Conservation (phyloP, 2,888 invertebrate genomes). For the Seladonia tumulorum region DNA sequence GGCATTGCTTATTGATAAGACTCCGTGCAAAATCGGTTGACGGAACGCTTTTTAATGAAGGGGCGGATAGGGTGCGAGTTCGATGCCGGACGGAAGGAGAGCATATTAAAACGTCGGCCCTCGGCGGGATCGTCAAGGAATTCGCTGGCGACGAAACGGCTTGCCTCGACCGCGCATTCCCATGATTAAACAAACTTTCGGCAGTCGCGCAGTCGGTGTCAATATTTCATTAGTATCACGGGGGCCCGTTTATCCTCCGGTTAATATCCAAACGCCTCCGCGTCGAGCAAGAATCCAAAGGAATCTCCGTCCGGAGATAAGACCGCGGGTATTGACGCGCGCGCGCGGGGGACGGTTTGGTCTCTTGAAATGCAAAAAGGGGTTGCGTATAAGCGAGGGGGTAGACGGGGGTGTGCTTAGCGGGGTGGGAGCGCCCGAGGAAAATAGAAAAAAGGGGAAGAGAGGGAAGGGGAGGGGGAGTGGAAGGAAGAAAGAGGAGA, state of each 20-base stretch:
- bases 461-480: not conserved
- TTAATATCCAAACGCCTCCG: constrained; percentile 68
- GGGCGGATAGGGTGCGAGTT: not conserved
- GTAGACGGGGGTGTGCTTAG: constrained; percentile 35
- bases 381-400: constrained; percentile 59
- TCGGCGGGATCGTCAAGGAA: constrained; percentile 22
- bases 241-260: constrained; percentile 65
- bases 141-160: constrained; percentile 56
- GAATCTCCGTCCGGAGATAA: constrained; percentile 56
- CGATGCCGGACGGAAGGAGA: not conserved
- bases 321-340: constrained; percentile 64
- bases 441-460: constrained; percentile 50
- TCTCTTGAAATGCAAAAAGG: constrained; percentile 75
- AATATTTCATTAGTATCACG: constrained; percentile 69
- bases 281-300: constrained; percentile 63
- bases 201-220: constrained; percentile 53
- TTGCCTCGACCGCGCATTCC: constrained; percentile 39
- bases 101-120: constrained; percentile 8
- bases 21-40: not conserved
- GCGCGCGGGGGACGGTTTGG: constrained; percentile 13
- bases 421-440: constrained; percentile 33
- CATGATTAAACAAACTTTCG: constrained; percentile 69
- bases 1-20: constrained; percentile 7
- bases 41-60: constrained; percentile 14
- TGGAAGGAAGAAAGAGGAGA: constrained; percentile 48